phyloP scores from a whole-genome alignment of 2,797 vertebrate genomes.

The Peromyscus attwateri region DNA sequence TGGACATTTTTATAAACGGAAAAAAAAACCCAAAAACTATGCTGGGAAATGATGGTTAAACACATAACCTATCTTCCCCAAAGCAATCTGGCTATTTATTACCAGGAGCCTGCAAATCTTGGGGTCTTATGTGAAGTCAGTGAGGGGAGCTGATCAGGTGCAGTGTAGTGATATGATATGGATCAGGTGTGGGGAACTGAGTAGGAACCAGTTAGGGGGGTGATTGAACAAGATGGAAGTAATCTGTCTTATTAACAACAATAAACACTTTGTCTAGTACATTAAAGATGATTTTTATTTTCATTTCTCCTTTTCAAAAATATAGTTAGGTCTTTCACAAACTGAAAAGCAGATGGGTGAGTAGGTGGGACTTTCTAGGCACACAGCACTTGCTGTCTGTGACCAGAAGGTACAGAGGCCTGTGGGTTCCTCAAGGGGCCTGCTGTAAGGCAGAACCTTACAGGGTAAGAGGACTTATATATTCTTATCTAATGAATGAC shows the following conservation, averaged over 20 bases:
- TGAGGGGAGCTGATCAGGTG: background rate
- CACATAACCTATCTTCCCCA: background rate
- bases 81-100: background rate
- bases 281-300: background rate
- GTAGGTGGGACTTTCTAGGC: background rate
- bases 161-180: background rate
- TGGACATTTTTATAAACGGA: background rate
- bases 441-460: background rate
- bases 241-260: background rate
- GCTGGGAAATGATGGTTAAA: background rate
- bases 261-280: background rate
- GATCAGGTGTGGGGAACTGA: background rate
- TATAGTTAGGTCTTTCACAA: background rate
- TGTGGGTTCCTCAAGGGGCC: background rate
- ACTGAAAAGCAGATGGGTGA: background rate
- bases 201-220: background rate
- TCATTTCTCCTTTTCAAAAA: conserved; percentile 46
- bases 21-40: background rate
- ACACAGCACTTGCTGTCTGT: background rate
- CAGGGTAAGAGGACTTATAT: background rate
- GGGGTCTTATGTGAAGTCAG: background rate
- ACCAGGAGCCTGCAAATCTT: background rate
- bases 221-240: background rate
- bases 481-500: background rate
- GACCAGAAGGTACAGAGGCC: background rate